phyloP scores from a whole-genome alignment of 2,113 vertebrate species.

The Solea solea region DNA sequence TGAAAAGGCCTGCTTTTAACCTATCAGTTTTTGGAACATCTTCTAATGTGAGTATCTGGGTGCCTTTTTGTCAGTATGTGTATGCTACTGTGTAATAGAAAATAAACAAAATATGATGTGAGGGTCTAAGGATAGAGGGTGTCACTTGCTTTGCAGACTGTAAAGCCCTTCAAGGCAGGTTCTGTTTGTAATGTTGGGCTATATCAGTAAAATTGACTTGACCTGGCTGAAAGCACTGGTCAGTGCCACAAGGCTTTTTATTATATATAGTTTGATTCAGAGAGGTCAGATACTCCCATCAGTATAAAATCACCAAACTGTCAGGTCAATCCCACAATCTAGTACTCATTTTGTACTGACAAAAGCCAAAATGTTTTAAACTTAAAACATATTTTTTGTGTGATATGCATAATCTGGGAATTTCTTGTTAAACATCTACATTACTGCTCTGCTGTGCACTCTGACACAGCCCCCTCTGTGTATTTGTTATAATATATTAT shows the following conservation, averaged over 20 bases:
- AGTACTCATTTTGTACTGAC: not conserved
- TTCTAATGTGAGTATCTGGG: constrained; percentile 87
- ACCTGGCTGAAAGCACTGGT: not conserved
- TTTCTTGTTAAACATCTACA: too few species aligned
- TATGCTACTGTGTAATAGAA: not conserved
- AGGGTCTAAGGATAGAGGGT: too few species aligned
- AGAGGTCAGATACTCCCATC: constrained; percentile 15
- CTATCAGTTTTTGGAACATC: constrained; percentile 92
- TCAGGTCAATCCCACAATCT: not conserved
- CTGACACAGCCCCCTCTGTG: too few species aligned
- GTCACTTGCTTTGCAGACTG: too few species aligned
- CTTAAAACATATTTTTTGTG: too few species aligned
- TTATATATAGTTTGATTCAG: constrained; percentile 1
- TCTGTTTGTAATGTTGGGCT: too few species aligned
- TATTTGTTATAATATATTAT: not conserved
- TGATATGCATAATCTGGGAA: too few species aligned
- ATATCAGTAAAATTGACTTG: too few species aligned
- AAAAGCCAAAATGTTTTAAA: not conserved
- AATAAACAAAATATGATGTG: too few species aligned
- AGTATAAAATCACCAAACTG: not conserved
- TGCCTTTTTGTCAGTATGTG: not conserved
- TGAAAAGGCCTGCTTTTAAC: constrained; percentile 96
- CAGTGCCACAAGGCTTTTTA: not conserved
- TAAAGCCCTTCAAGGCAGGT: too few species aligned
- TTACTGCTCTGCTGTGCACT: too few species aligned